phyloP scores from a whole-genome alignment of 2,797 vertebrate genomes.

The Chiroxiphia lanceolata region DNA sequence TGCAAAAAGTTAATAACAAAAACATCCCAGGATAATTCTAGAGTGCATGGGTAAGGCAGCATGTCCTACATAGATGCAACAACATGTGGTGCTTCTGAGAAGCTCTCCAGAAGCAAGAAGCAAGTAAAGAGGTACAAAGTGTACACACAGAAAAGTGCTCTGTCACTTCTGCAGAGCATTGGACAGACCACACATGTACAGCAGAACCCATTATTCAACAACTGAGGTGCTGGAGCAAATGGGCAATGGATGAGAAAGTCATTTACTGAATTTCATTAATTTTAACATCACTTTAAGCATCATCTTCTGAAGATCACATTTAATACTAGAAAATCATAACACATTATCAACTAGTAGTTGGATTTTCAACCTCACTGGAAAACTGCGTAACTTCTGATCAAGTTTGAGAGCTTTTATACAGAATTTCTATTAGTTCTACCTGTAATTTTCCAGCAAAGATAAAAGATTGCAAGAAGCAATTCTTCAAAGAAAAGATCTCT shows the following conservation, averaged over 20 bases:
- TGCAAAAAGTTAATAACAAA: not conserved
- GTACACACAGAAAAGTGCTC: not conserved
- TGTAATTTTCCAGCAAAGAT: not conserved
- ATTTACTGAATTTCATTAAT: not conserved
- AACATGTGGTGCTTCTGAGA: not conserved
- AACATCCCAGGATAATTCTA: not conserved
- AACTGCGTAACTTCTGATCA: not conserved
- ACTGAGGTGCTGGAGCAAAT: not conserved
- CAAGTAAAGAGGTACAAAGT: not conserved
- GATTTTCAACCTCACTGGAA: not conserved
- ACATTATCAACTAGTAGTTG: not conserved
- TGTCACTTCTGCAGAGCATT: not conserved
- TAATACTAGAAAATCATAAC: not conserved
- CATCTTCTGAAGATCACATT: not conserved
- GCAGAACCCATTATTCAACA: not conserved
- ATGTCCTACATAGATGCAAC: fast-evolving
- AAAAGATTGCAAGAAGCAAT: not conserved
- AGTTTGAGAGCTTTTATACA: not conserved
- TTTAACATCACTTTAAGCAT: not conserved
- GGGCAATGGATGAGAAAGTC: not conserved
- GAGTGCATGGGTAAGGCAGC: not conserved
- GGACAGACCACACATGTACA: not conserved
- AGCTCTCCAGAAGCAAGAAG: not conserved
- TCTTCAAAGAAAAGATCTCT: not conserved
- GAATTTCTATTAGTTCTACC: not conserved